Evolutionary conservation across 2,888 invertebrate genomes (phyloP), one percentile per base, ranked within the genome.

Genomic region (Aplocera efformata): DNA sequence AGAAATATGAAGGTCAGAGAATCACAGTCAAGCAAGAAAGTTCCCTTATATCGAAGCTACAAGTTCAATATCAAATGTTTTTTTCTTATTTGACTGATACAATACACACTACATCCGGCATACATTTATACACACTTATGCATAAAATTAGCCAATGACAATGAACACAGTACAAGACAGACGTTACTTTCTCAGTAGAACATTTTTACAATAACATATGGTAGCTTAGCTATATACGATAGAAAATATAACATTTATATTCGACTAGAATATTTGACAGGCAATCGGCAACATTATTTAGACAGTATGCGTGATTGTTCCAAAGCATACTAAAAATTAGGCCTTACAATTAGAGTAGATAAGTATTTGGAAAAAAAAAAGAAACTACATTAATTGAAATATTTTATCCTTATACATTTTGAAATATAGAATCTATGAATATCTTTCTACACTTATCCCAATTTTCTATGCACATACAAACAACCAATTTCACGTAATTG

Each of bases 1-100:
- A 50, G 37, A 47, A 72, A 82, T 83, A 83, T 78, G 69, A 79
- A 79, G 81, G 78, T 73, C 70, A 83, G 82, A 74, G 79, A 70
- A 43, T 32, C 53, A 37, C 42, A 48, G 53, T 10, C 26, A 29
- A 29, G 20, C 43, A 39, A 23, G 31, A 31, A 41, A 41, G 27
- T 17, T 37, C 31, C 27, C 31, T 7, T 27, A 47, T 20, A 7
- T 6, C 10, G 7, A 9, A 11, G 27, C 6, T 11, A 17, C 25
- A 26, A 35, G 22, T 31, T 32, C 22, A 32, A 32, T 8, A 36
- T 40, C 24, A 7, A 21, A 27, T 36, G 35, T 3, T 29, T 7
- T 40, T n/a, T 39, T 36, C 35, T 27, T 17, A 30, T 36, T 36
- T 30, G 32, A 37, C 22, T 10, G 36, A 36, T 32, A 36, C 7